phyloP scores from a whole-genome alignment of 2,113 vertebrate species.

The Ochotona princeps region DNA sequence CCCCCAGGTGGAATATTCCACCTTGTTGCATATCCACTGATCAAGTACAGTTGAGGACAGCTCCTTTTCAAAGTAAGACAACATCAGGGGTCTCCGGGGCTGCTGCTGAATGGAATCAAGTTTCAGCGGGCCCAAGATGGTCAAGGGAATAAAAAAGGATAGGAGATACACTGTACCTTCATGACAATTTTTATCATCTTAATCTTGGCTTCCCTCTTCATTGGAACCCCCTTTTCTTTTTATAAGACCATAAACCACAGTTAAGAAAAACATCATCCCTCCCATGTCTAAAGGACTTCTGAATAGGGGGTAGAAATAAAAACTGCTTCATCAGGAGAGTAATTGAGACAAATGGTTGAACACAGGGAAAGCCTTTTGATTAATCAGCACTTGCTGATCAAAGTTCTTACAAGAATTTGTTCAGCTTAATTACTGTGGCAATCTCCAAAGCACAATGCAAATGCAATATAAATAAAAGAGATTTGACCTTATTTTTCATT shows the following conservation, averaged over 20 bases:
- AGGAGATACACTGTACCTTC: background rate
- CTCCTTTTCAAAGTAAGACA: background rate
- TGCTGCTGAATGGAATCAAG: background rate
- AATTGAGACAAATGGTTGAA: constrained; percentile 50
- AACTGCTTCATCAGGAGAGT: background rate
- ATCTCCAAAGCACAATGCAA: constrained; percentile 53
- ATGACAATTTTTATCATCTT: constrained; percentile 12
- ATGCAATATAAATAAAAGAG: constrained; percentile 53
- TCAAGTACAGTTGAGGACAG: too few relatives aligned
- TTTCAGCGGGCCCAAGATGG: background rate
- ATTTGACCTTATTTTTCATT: constrained; percentile 58
- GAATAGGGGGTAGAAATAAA: constrained; percentile 33
- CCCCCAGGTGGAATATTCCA: too few relatives aligned
- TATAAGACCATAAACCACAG: constrained; percentile 26
- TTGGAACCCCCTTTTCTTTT: background rate
- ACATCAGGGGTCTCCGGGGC: background rate
- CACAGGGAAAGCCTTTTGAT: constrained; percentile 53
- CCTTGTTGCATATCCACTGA: too few relatives aligned
- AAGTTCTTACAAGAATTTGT: constrained; percentile 67
- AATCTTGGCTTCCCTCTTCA: background rate
- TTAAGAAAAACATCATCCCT: constrained; percentile 2
- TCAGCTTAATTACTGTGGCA: constrained; percentile 64
- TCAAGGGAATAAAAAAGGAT: background rate
- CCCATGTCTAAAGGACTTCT: background rate
- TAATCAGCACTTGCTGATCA: constrained; percentile 69